A percentile compares a stretch with the other conserved stretches of the same genome.
Evolutionary conservation across 2,888 invertebrate genomes (phyloP).

Genomic region (Aradus depressus): DNA sequence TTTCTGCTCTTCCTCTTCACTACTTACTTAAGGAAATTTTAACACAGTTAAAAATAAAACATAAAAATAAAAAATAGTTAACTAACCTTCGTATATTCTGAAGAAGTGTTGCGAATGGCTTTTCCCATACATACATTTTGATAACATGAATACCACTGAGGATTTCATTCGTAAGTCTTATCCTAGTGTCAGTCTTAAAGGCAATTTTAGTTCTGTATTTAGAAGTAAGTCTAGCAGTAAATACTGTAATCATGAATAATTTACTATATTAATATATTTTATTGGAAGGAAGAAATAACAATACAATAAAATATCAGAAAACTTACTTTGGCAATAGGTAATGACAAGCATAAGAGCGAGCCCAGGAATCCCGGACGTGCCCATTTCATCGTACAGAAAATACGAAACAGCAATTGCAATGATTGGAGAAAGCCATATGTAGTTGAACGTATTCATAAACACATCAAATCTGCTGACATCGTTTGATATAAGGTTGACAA

Average conservation of each 20-base stretch:
- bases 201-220: constrained; percentile 65
- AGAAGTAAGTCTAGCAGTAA: constrained; percentile 39
- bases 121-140: constrained; percentile 82
- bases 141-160: constrained; percentile 85
- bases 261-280: too few species aligned
- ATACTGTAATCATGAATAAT: constrained; percentile 32
- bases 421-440: constrained; percentile 44
- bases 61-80: constrained; percentile 14
- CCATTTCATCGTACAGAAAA: constrained; percentile 28
- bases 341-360: constrained; percentile 27
- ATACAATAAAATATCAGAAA: background rate
- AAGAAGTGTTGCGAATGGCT: constrained; percentile 59
- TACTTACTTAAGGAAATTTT: background rate
- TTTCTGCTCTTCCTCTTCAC: too few species aligned
- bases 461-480: constrained; percentile 47
- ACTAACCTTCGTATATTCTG: constrained; percentile 52
- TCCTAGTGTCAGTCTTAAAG: constrained; percentile 73
- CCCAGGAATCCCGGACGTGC: constrained; percentile 28
- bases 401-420: constrained; percentile 39
- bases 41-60: background rate
- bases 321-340: constrained; percentile 30
- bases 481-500: constrained; percentile 47
- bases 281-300: too few species aligned
- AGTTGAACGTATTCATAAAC: constrained; percentile 42
- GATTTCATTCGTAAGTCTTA: constrained; percentile 89